phyloP scores from a whole-genome alignment of 1,140 invertebrate species.

The Tenebrio molitor region DNA sequence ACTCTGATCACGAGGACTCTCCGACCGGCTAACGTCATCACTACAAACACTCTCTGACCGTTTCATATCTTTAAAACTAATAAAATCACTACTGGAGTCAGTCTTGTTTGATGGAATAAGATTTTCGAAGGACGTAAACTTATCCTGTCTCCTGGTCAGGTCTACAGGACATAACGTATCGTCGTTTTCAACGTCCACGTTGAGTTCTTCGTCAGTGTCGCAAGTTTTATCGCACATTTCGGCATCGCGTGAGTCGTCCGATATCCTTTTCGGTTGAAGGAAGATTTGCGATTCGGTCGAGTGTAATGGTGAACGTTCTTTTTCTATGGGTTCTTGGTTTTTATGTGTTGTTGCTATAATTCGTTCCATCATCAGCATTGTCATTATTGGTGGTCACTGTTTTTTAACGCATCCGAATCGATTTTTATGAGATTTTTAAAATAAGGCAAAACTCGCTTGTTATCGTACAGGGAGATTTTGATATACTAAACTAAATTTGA shows the following conservation, averaged over 20 bases:
- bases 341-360: constrained; percentile 62
- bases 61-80: constrained; percentile 59
- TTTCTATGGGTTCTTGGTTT: constrained; percentile 54
- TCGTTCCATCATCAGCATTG: constrained; percentile 69
- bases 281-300: constrained; percentile 49
- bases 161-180: constrained; percentile 66
- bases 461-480: constrained; percentile 53
- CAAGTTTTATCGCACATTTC: constrained; percentile 64
- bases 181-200: constrained; percentile 67
- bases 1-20: constrained; percentile 64
- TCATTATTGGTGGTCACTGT: constrained; percentile 63
- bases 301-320: constrained; percentile 41
- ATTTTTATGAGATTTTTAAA: constrained; percentile 10
- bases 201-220: constrained; percentile 64
- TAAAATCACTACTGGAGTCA: constrained; percentile 59
- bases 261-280: constrained; percentile 58
- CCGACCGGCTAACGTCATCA: constrained; percentile 65
- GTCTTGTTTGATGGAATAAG: constrained; percentile 53
- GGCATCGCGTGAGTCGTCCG: constrained; percentile 62
- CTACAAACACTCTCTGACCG: constrained; percentile 67
- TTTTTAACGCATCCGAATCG: constrained; percentile 45
- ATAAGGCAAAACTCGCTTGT: constrained; percentile 37
- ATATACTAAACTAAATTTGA: constrained; percentile 60
- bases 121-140: constrained; percentile 59
- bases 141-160: constrained; percentile 64